These are phyloP conservation scores for Chironomus striatipennis DNA, from an alignment of 1,140 invertebrate species.

Conservation along the genomic window DNA sequence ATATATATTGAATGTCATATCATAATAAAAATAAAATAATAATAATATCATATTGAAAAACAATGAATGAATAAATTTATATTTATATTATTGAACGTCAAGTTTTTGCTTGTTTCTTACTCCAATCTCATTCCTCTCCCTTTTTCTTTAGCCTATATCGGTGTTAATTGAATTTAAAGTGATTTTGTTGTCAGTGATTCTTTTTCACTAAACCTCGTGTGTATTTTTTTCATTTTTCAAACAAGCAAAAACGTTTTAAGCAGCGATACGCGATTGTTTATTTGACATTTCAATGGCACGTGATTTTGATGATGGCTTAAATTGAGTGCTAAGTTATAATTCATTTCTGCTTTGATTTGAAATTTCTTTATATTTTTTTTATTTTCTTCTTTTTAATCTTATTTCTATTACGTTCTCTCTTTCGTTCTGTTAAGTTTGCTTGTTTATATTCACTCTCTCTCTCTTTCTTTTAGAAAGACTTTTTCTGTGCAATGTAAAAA, in stretches of 20 bases:
- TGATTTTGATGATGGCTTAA: conserved; percentile 5
- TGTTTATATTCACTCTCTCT: too few relatives aligned
- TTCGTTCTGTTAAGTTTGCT: too few relatives aligned
- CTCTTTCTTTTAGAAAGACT: too few relatives aligned
- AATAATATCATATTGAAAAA: not conserved
- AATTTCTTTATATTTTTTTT: too few relatives aligned
- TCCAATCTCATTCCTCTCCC: not conserved
- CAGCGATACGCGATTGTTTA: not conserved
- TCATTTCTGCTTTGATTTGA: not conserved
- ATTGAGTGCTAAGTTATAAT: conserved; percentile 1
- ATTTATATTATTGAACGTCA: not conserved
- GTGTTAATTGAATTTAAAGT: conserved; percentile 6
- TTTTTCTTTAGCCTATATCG: not conserved
- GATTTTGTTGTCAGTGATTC: not conserved
- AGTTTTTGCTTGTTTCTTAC: not conserved
- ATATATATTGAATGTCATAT: conserved; percentile 4
- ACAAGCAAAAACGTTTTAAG: not conserved
- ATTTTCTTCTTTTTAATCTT: too few relatives aligned
- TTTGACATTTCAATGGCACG: conserved; percentile 12
- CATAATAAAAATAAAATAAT: not conserved
- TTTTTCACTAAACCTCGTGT: not conserved
- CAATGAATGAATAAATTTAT: not conserved
- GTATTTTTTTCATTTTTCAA: not conserved
- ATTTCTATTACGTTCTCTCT: too few relatives aligned
- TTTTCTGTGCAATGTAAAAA: too few relatives aligned